A percentile compares a stretch with the other conserved stretches of the same genome.
Evolutionary conservation across 2,113 vertebrate genomes (phyloP).

Genomic region (Etheostoma spectabile): DNA sequence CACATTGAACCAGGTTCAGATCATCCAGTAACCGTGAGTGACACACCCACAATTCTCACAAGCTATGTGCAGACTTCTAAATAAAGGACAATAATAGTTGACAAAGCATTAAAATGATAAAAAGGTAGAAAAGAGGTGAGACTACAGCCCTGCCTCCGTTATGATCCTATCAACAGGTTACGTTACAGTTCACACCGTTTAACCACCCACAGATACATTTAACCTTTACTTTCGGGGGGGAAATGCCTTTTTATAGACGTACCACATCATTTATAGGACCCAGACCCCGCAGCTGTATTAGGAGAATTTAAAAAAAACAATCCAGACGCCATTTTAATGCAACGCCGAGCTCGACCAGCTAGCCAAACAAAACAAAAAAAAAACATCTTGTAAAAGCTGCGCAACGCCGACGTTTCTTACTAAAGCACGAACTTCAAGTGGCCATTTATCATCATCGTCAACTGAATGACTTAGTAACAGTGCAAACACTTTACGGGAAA

Average conservation of each 20-base stretch:
- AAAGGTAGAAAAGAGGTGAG: background rate
- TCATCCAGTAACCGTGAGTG: background rate
- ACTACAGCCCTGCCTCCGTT: fast-evolving
- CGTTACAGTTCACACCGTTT: background rate
- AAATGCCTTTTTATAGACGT: fast-evolving
- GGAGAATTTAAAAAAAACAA: slow-evolving; percentile 46
- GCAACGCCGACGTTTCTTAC: background rate
- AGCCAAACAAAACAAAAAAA: slow-evolving; percentile 19
- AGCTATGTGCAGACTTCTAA: background rate
- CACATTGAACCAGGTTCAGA: too few species aligned
- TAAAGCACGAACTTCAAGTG: fast-evolving
- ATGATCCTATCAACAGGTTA: slow-evolving; percentile 1
- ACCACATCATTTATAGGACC: background rate
- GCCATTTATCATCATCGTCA: fast-evolving
- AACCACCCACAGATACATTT: background rate
- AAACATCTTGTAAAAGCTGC: background rate
- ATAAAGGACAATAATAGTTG: background rate
- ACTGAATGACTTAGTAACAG: fast-evolving
- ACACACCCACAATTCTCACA: background rate
- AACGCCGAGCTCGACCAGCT: background rate
- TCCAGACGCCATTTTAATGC: slow-evolving; percentile 79
- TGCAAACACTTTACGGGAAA: fast-evolving
- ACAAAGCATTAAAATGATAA: background rate
- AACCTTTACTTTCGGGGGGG: fast-evolving
- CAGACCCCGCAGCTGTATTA: background rate